Evolutionary conservation across 23 tunicate species (phyloP), one percentile per base, ranked within the genome.

Genomic region (Styela plicata): DNA sequence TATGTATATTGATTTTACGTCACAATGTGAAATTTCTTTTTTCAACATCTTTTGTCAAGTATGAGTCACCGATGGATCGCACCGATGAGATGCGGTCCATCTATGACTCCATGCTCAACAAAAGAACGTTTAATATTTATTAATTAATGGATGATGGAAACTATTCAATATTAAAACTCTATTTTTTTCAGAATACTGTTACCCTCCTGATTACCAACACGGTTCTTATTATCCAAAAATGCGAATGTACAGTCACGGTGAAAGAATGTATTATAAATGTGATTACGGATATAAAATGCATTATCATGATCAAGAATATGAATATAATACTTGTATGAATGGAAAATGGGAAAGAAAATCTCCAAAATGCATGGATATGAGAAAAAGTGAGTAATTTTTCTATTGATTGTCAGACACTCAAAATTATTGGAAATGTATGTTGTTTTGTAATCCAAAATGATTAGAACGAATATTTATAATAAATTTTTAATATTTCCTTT

Each of bases 321-420:
- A 73, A 34, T 73, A n/a, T 73, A 73, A 34, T 62, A 35, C 57
- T 2, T 73, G 78, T 35, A 73, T 73, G 78, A 17, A 31, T 31
- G 78, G 78, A 17, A 73, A 73, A 31, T 73, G 78, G 78, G 27
- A 73, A 24, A 24, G 27, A 28, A 24, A 73, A n/a, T 20, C 78
- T 17, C 78, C 78, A 24, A 73, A 31, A 62, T 73, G 78, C 44
- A 33, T 73, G 78, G 78, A 73, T 27, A 73, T 73, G 78, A 73
- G 27, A 35, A 73, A 73, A 2, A 73, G 78, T 73, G 27, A 17
- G 78, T 66, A 7, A 44, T 5, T 13, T 44, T 44, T 5, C 57
- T 5, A 44, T 44, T 13, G 7, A 5, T 44, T 44, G 13, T 5
- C 10, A 13, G 10, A 44, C 7, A 44, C 13, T 18, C 22, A 0